A percentile compares a stretch with the other conserved stretches of the same genome.
Evolutionary conservation across 2,888 invertebrate species (phyloP).

Genomic region (Drosophila borborema): DNA sequence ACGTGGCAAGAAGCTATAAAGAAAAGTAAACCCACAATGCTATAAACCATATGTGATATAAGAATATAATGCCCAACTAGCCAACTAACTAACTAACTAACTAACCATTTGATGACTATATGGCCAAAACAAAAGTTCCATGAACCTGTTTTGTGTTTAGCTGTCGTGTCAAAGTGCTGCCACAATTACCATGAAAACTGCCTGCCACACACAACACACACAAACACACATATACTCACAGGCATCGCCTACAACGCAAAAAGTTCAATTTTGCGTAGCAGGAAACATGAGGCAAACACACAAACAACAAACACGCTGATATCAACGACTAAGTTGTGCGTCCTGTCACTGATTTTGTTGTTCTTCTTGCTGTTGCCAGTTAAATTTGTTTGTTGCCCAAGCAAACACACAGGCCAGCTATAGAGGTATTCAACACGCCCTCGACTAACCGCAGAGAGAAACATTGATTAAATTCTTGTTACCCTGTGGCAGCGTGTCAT

Average conservation of each 20-base stretch:
- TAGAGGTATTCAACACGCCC: slow-evolving; percentile 15
- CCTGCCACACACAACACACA: slow-evolving; percentile 15
- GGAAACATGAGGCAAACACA: slow-evolving; percentile 22
- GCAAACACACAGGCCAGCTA: neutral
- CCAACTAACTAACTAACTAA: slow-evolving; percentile 24
- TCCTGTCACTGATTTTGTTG: slow-evolving; percentile 46
- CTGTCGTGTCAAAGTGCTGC: slow-evolving; percentile 42
- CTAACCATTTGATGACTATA: slow-evolving; percentile 26
- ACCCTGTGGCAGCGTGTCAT: slow-evolving; percentile 19
- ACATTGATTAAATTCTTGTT: slow-evolving; percentile 61
- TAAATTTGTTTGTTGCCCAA: slow-evolving; percentile 1
- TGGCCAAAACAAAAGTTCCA: slow-evolving; percentile 42
- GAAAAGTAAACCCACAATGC: slow-evolving; percentile 10
- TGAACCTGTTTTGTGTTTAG: slow-evolving; percentile 41
- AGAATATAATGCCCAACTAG: slow-evolving; percentile 30
- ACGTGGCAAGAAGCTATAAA: slow-evolving; percentile 64
- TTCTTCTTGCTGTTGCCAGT: slow-evolving; percentile 4
- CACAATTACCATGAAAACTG: slow-evolving; percentile 40
- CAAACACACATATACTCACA: slow-evolving; percentile 3
- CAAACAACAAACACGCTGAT: slow-evolving; percentile 13
- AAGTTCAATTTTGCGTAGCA: slow-evolving; percentile 56
- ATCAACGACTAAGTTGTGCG: slow-evolving; percentile 27
- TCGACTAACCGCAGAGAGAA: slow-evolving; percentile 30
- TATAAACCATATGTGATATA: slow-evolving; percentile 50
- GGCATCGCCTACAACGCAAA: slow-evolving; percentile 22